These are phyloP conservation scores for Dynastes hyllus DNA, from an alignment of 2,888 invertebrate species.

Conservation along the genomic window DNA sequence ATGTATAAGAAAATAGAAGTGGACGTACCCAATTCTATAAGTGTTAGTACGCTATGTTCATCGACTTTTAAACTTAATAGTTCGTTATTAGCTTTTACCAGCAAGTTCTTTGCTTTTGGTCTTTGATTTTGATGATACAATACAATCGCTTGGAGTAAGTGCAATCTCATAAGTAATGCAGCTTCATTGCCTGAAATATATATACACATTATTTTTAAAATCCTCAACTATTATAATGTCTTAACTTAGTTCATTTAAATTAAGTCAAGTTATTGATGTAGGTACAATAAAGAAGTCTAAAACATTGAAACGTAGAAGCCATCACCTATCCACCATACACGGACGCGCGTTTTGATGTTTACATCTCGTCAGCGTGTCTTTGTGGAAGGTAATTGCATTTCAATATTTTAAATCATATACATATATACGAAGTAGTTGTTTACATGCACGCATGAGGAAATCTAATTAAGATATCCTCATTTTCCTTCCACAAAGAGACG, in stretches of 20 bases:
- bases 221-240: neutral
- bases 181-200: constrained; percentile 77
- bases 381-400: no score
- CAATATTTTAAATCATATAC: no score
- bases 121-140: constrained; percentile 84
- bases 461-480: no score
- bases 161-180: constrained; percentile 84
- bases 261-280: no score
- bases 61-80: constrained; percentile 78
- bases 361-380: no score
- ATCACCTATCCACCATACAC: no score
- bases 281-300: no score
- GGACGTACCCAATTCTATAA: constrained; percentile 75
- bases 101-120: constrained; percentile 75
- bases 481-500: no score
- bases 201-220: neutral
- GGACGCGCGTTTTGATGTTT: no score
- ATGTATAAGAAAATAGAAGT: neutral
- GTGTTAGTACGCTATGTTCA: constrained; percentile 72
- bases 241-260: neutral
- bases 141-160: constrained; percentile 86
- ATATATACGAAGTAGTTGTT: no score
- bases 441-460: no score
- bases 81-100: constrained; percentile 79
- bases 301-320: no score